A percentile compares a stretch with the other conserved stretches of the same genome.
These are phyloP conservation scores for Trematomus loennbergii DNA, from an alignment of 2,113 vertebrate species.

Conservation along the genomic window DNA sequence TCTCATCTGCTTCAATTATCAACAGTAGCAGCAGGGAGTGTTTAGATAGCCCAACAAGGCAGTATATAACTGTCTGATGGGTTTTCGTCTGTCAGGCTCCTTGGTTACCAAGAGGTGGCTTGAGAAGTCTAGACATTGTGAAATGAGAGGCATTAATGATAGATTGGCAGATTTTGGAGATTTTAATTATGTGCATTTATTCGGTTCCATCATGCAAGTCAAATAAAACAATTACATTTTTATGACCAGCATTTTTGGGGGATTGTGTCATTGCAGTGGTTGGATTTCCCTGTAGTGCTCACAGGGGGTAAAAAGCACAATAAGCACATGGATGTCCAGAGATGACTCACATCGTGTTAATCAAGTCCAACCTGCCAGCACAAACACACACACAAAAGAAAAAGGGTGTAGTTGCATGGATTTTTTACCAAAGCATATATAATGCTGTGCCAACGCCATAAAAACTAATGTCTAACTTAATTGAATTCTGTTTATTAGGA, in stretches of 20 bases:
- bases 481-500: background rate
- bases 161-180: background rate
- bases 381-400: background rate
- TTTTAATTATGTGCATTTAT: background rate
- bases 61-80: slow-evolving; percentile 61
- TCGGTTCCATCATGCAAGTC: slow-evolving; percentile 26
- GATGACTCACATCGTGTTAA: slow-evolving; percentile 4
- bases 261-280: slow-evolving; percentile 23
- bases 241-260: slow-evolving; percentile 17
- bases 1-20: slow-evolving; percentile 22
- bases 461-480: background rate
- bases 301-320: slow-evolving; percentile 2
- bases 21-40: slow-evolving; percentile 39
- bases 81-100: slow-evolving; percentile 8
- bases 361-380: slow-evolving; percentile 16
- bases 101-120: slow-evolving; percentile 7
- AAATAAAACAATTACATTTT: slow-evolving; percentile 8
- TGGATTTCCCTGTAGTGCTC: slow-evolving; percentile 23
- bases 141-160: background rate
- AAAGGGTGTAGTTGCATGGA: background rate
- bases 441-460: background rate
- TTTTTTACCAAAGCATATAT: background rate
- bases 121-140: slow-evolving; percentile 16
- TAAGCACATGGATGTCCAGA: slow-evolving; percentile 13
- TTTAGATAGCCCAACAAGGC: slow-evolving; percentile 13